Conservation (phyloP, 1,140 invertebrate species). For the Pseudoatta argentina region DNA sequence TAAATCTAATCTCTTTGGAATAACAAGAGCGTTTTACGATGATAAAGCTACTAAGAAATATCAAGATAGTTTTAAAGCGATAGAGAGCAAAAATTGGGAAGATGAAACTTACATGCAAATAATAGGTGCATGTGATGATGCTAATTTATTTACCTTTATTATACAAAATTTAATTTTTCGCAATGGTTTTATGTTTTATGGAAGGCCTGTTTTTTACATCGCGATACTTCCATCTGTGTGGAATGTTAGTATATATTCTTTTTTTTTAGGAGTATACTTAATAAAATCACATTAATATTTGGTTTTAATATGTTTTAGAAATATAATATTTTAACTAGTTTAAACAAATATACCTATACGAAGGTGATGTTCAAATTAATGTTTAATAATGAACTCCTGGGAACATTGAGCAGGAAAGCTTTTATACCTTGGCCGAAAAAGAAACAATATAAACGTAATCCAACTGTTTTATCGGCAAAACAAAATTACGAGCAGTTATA, state of each 20-base stretch:
- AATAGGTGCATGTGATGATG: constrained; percentile 53
- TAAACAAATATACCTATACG: constrained; percentile 26
- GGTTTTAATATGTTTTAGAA: constrained; percentile 64
- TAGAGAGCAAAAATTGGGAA: constrained; percentile 66
- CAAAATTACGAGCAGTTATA: constrained; percentile 60
- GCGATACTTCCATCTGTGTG: constrained; percentile 68
- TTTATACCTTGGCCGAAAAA: constrained; percentile 74
- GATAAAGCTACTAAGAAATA: not conserved
- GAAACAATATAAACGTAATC: not conserved
- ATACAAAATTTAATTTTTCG: constrained; percentile 64
- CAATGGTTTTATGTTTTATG: constrained; percentile 64
- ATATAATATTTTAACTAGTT: rapidly evolving
- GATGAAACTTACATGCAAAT: constrained; percentile 71
- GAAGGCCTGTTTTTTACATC: constrained; percentile 73
- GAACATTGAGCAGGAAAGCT: constrained; percentile 71
- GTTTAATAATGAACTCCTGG: constrained; percentile 77
- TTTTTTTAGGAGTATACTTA: not conserved
- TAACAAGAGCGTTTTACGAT: not conserved
- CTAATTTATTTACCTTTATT: constrained; percentile 59
- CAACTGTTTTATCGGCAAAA: not conserved
- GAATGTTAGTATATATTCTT: constrained; percentile 71
- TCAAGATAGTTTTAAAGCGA: constrained; percentile 47
- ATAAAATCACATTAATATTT: constrained; percentile 11
- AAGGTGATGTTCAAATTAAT: constrained; percentile 75
- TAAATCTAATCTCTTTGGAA: constrained; percentile 55